Evolutionary conservation across 1,140 invertebrate species (phyloP), one percentile per base, ranked within the genome.

Genomic region (Eumeta japonica): DNA sequence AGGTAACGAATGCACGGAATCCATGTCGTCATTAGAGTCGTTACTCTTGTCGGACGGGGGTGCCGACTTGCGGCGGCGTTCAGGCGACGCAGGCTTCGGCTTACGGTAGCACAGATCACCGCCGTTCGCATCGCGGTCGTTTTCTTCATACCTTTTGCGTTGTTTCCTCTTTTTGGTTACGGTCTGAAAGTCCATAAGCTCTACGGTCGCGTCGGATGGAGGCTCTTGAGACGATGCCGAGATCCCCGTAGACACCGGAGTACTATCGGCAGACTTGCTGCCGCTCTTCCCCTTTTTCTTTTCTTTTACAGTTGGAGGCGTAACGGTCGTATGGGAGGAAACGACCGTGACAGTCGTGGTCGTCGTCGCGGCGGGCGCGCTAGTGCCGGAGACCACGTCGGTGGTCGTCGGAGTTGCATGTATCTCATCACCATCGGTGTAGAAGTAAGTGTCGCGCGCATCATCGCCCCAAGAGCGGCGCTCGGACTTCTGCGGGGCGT

Each of bases 41-140:
- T 85, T 84, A n/a, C 82, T 84, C 63, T 86, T 86, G 42, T 88
- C 86, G 36, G 81, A 83, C 37, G 81, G 81, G n/a, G 82, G 81
- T 1, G 81, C 79, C 7, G 77, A 77, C 49, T 80, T 80, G 16
- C 73, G 56, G 3, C 72, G 15, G 29, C 43, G 48, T 16, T 53
- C 52, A 16, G 43, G 16, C 41, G 55, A 37, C 39, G 57, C 38
- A 41, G 32, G 37, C 39, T 46, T 15, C 34, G 18, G 43, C 42
- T 46, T 28, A 40, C 32, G 13, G 37, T 33, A 41, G 39, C 37
- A 41, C 38, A 24, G 5, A n/a, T 24, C 20, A 7, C 20, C 20
- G 5, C 20, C 20, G 20, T 16, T 44, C 30, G 42, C 48, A 31
- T 51, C 62, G 50, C 39, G 59, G 32, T 44, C 50, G 27, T 44